phyloP scores from a whole-genome alignment of 2,797 vertebrate genomes.

The Lates japonicus region DNA sequence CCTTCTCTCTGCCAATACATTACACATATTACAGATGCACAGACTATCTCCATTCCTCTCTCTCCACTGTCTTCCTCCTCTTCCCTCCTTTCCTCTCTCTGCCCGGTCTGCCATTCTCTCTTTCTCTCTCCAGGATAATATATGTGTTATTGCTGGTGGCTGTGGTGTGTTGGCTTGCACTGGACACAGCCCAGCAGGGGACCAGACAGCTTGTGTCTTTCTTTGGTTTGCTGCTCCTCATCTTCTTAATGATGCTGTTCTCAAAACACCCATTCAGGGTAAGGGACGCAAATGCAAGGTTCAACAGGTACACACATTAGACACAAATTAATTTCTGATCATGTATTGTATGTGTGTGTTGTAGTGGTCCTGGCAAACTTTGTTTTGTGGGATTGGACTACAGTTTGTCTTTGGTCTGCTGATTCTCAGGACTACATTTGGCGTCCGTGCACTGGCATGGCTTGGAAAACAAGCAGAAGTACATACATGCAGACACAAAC shows the following conservation, averaged over 20 bases:
- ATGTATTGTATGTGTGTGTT: constrained; percentile 29
- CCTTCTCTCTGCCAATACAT: neutral
- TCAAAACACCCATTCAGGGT: constrained; percentile 91
- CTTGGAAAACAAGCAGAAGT: constrained; percentile 90
- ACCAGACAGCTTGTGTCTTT: constrained; percentile 89
- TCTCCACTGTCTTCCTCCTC: neutral
- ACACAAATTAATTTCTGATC: neutral
- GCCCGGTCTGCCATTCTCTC: neutral
- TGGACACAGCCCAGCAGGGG: constrained; percentile 88
- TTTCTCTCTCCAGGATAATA: constrained; percentile 78
- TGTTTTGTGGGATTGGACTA: constrained; percentile 87
- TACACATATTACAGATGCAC: neutral
- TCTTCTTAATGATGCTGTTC: constrained; percentile 87
- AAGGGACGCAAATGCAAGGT: constrained; percentile 2
- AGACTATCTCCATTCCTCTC: neutral
- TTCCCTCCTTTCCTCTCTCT: neutral
- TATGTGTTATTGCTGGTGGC: constrained; percentile 65
- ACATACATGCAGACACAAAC: constrained; percentile 13
- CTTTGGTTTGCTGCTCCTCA: constrained; percentile 85
- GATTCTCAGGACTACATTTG: constrained; percentile 87
- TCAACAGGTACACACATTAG: neutral
- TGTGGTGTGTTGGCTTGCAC: constrained; percentile 85
- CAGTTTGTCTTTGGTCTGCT: constrained; percentile 90
- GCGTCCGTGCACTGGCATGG: constrained; percentile 85
- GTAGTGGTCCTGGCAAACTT: constrained; percentile 88